Evolutionary conservation across 1,140 invertebrate species (phyloP), one percentile per base, ranked within the genome.

Genomic region (Euwallacea fornicatus): DNA sequence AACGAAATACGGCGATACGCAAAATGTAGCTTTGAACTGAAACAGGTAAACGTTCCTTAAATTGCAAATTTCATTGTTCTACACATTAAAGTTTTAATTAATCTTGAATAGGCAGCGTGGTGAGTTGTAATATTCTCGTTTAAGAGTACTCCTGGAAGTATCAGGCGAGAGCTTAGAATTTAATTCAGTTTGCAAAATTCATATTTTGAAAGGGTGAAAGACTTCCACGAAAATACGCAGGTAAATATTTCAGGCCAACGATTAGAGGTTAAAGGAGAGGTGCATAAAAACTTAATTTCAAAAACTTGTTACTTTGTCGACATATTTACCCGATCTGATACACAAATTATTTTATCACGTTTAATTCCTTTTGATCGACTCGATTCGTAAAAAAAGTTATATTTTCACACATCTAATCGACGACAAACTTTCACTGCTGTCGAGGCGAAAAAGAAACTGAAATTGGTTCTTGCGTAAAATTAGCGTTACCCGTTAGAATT

Each of bases 391-490:
- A 33, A 33, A 33, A 33, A 33, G 21, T 33, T 33, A n/a, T 33
- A 33, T 33, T 33, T 33, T 33, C 9, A 50, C 46, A 10, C 9
- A 50, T 2, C 13, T 6, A 50, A 50, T 13, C 3, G 46, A 50
- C 46, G 46, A 13, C 13, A 6, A 50, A 50, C 46, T 50, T 50
- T 50, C 46, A 50, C 13, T 50, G 13, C 13, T 50, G 46, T 50
- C 13, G 46, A 50, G 2, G 9, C 15, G 15, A 56, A 56, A 56
- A 56, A 16, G 8, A 56, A 56, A 56, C 54, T 13, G 8, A 56
- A 21, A 56, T 9, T 56, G 16, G 13, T 56, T 56, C 54, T 56
- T 56, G 16, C 11, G 54, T 8, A n/a, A 56, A 56, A 50, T 50
- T 50, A 50, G 9, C 9, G 46, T 50, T 50, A 11, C 6, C 46